Percentiles rank a stretch among this genome's conserved stretches.
phyloP scores from a whole-genome alignment of 92 coral and sea anemone genomes.

The Bergia puertoricense region DNA sequence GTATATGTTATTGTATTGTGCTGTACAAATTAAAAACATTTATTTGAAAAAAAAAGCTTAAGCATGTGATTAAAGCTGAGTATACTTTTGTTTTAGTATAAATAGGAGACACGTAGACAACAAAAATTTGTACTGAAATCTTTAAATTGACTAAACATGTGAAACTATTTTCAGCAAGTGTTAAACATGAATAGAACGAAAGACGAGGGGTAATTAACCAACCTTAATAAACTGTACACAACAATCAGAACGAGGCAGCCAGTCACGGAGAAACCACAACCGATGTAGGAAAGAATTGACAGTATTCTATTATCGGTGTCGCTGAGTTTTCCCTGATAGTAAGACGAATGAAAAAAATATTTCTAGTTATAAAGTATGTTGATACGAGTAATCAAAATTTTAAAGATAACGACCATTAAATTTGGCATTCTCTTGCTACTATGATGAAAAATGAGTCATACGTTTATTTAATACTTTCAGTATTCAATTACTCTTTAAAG shows the following conservation, averaged over 20 bases:
- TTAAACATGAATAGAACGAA: too few species aligned
- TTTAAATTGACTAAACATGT: too few species aligned
- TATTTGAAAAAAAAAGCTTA: too few species aligned
- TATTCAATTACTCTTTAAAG: background rate
- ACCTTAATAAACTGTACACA: slow-evolving; percentile 75
- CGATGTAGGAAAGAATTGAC: slow-evolving; percentile 73
- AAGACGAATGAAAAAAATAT: background rate
- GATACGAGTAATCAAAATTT: background rate
- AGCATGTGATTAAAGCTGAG: too few species aligned
- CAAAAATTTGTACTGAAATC: too few species aligned
- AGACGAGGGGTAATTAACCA: slow-evolving; percentile 13
- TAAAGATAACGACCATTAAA: too few species aligned
- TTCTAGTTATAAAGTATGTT: too few species aligned
- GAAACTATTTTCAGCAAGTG: background rate
- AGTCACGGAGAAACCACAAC: slow-evolving; percentile 73
- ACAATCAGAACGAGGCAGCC: slow-evolving; percentile 69
- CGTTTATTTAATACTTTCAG: background rate
- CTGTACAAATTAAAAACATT: too few species aligned
- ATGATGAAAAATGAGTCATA: too few species aligned
- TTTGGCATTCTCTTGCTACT: background rate
- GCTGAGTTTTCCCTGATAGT: slow-evolving; percentile 41
- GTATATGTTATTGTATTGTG: too few species aligned
- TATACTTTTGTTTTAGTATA: background rate
- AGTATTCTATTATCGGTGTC: slow-evolving; percentile 58
- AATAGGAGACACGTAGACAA: background rate